Base-by-base conservation (phyloP, 1,140 invertebrate genomes). In the Acromyrmex charruanus region DNA sequence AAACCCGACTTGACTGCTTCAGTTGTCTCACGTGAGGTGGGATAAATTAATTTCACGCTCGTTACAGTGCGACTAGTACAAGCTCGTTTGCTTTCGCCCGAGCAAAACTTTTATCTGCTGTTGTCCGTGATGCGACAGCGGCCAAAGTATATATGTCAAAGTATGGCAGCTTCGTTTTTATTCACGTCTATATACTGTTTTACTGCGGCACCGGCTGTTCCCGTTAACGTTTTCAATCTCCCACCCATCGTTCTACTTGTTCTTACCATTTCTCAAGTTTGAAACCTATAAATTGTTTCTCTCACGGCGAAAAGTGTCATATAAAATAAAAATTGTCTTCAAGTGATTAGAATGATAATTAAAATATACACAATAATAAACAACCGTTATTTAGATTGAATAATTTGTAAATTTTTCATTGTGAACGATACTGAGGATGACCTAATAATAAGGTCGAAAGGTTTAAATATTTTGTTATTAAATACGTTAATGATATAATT, bases 11-110 rank as follows among this genome's bases (percentile, higher is more conserved):
- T 55, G 58, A 66, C 66, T 51, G 68, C n/a, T 86, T 14, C 51
- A 53, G 58, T 31, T 44, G 18, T 44, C 58, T 74, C 58, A 44
- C 72, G 16, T 28, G 39, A 51, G 25, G 55, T 6, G n/a, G 14
- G 49, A 59, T 66, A 84, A 89, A 89, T 87, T 84, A 71, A 87
- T 84, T 84, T 87, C 10, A 51, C 35, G 49, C 28, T 81, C 71
- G 39, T 77, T 65, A 65, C 16, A 39, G 39, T 7, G 66, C 35
- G 18, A 21, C 16, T 14, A 16, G 66, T 58, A 3, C 63, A 16
- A 31, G 51, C 18, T 82, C n/a, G 44, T 21, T 55, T 28, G 39
- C 18, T 31, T 39, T 68, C 55, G 28, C 31, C 16, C 3, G 25
- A 77, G 39, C 12, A 39, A 39, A 66, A 85, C 55, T 68, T 80